These are phyloP conservation scores for Hypsibius dujardini DNA, from an alignment of 1,140 invertebrate genomes.

Conservation along the genomic window DNA sequence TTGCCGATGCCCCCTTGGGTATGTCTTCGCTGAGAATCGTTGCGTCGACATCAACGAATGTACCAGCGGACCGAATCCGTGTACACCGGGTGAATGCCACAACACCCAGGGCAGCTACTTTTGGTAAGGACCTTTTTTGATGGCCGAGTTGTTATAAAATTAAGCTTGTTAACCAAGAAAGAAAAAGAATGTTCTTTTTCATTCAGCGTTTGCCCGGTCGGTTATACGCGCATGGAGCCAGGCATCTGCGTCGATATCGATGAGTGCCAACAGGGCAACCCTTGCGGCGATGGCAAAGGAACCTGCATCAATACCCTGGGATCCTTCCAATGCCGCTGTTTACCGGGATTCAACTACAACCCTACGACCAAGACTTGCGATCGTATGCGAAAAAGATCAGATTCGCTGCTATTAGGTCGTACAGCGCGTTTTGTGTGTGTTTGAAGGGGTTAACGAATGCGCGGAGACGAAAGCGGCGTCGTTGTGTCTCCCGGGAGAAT, in stretches of 20 bases:
- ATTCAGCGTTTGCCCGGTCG: conserved; percentile 59
- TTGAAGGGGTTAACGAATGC: background rate
- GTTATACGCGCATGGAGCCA: conserved; percentile 52
- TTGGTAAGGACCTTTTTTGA: conserved; percentile 50
- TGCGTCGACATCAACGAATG: conserved; percentile 5
- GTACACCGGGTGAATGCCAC: conserved; percentile 53
- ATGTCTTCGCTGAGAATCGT: background rate
- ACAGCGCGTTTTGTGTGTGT: background rate
- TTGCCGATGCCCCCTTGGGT: background rate
- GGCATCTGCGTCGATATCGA: conserved; percentile 60
- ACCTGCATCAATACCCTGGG: conserved; percentile 38
- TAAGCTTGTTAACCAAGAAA: conserved; percentile 17
- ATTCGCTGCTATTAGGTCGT: background rate
- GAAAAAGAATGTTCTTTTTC: conserved; percentile 20
- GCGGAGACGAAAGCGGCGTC: background rate
- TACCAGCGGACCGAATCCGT: conserved; percentile 33
- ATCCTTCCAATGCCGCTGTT: conserved; percentile 1
- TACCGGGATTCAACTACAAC: background rate
- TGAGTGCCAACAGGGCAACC: conserved; percentile 49
- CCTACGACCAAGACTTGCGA: background rate
- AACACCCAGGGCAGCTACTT: conserved; percentile 59
- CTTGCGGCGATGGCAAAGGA: conserved; percentile 49
- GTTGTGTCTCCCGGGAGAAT: conserved; percentile 15
- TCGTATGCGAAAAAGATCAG: background rate
- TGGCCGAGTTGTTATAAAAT: conserved; percentile 22